phyloP scores from a whole-genome alignment of 1,140 invertebrate genomes.

The Drosophila punjabiensis region DNA sequence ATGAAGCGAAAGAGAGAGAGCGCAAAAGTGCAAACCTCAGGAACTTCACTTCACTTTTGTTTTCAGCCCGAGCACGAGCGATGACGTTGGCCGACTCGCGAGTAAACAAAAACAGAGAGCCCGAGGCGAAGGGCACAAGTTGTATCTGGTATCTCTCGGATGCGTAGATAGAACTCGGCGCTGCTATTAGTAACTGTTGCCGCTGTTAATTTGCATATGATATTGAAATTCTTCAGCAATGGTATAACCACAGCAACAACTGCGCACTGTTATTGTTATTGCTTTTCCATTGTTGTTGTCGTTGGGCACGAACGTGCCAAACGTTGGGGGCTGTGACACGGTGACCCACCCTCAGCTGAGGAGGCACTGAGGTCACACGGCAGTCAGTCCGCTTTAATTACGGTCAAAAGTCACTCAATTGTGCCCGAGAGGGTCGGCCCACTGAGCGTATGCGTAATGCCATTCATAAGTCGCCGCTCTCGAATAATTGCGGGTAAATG shows the following conservation, averaged over 20 bases:
- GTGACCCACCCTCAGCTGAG: slow-evolving; percentile 8
- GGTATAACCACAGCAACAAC: slow-evolving; percentile 46
- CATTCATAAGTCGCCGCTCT: slow-evolving; percentile 46
- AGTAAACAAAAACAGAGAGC: slow-evolving; percentile 55
- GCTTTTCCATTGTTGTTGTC: background rate
- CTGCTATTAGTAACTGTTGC: slow-evolving; percentile 23
- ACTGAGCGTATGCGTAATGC: slow-evolving; percentile 51
- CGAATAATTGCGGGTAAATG: slow-evolving; percentile 52
- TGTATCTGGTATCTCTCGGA: slow-evolving; percentile 31
- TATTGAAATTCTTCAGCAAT: slow-evolving; percentile 61
- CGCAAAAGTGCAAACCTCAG: slow-evolving; percentile 46
- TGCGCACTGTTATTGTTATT: slow-evolving; percentile 40
- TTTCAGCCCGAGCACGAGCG: slow-evolving; percentile 47
- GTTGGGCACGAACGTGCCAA: slow-evolving; percentile 33
- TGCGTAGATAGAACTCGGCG: slow-evolving; percentile 39
- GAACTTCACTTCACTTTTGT: slow-evolving; percentile 76
- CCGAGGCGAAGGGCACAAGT: slow-evolving; percentile 1
- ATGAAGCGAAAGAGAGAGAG: slow-evolving; percentile 19
- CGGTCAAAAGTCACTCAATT: slow-evolving; percentile 78
- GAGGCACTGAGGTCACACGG: slow-evolving; percentile 46
- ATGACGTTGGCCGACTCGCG: slow-evolving; percentile 54
- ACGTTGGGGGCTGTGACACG: slow-evolving; percentile 5
- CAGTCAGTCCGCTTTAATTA: slow-evolving; percentile 64
- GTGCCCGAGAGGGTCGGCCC: slow-evolving; percentile 35
- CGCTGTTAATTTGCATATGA: slow-evolving; percentile 61